Evolutionary conservation across 2,113 vertebrate species (phyloP).

Genomic region (Salvelinus fontinalis): DNA sequence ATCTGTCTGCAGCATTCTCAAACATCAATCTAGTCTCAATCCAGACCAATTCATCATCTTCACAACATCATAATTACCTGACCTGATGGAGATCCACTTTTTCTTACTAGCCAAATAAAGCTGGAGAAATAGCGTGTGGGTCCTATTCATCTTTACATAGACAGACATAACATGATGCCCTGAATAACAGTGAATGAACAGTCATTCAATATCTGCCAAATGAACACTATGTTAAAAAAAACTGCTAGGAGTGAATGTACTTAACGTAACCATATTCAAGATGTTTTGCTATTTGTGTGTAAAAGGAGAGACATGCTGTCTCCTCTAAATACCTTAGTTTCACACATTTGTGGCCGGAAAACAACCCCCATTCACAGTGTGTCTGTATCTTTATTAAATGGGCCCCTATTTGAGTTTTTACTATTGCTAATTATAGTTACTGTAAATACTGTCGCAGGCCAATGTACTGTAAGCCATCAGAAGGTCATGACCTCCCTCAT

Average conservation of each 20-base stretch:
- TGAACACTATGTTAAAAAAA: no score
- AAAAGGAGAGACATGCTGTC: no score
- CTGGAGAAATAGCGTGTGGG: no score
- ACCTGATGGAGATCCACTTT: no score
- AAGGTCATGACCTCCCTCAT: not conserved
- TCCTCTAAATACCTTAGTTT: not conserved
- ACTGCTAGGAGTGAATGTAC: no score
- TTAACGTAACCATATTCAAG: no score
- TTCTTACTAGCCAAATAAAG: no score
- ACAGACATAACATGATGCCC: no score
- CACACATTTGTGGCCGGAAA: slow-evolving; percentile 14
- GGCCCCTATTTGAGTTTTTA: not conserved
- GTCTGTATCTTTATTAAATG: slow-evolving; percentile 7
- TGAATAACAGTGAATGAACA: no score
- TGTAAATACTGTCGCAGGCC: slow-evolving; percentile 24
- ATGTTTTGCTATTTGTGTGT: no score
- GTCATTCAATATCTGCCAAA: no score
- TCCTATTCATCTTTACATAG: no score
- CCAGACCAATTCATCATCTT: slow-evolving; percentile 10
- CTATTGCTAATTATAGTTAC: slow-evolving; percentile 1
- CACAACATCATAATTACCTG: not conserved
- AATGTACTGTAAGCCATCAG: not conserved
- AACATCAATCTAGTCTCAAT: slow-evolving; percentile 50
- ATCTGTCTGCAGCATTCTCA: slow-evolving; percentile 3
- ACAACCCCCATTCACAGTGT: slow-evolving; percentile 37